Percentiles rank a stretch among this genome's conserved stretches.
phyloP scores from a whole-genome alignment of 2,113 vertebrate species.

The Osmerus mordax region DNA sequence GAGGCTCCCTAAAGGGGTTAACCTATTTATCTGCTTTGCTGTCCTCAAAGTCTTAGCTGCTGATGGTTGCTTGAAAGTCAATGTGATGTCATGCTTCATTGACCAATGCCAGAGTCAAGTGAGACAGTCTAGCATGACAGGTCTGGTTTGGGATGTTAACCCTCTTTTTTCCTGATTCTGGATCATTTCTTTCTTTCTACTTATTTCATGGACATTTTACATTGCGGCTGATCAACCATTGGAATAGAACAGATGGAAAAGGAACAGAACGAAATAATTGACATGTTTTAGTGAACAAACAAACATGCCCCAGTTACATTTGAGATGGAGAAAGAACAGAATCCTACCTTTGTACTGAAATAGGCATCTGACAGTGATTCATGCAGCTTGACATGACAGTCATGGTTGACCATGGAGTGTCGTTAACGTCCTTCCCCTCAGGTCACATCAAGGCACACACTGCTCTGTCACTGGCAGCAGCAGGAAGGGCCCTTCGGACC shows the following conservation, averaged over 20 bases:
- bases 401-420: conserved; percentile 50
- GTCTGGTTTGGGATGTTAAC: too few species aligned
- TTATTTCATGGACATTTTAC: too few species aligned
- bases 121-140: not conserved
- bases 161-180: too few species aligned
- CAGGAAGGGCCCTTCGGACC: conserved; percentile 52
- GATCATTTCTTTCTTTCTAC: too few species aligned
- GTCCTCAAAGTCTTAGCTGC: not conserved
- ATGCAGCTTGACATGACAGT: conserved; percentile 58
- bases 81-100: not conserved
- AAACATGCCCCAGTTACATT: too few species aligned
- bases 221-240: too few species aligned
- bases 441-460: conserved; percentile 60
- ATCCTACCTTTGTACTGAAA: conserved; percentile 4
- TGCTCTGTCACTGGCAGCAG: conserved; percentile 46
- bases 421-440: conserved; percentile 52
- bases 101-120: not conserved
- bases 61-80: not conserved
- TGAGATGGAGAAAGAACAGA: too few species aligned
- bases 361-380: conserved; percentile 55
- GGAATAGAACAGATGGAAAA: too few species aligned
- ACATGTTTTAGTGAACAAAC: too few species aligned
- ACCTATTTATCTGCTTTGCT: not conserved
- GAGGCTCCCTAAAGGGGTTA: not conserved
- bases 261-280: too few species aligned